A percentile compares a stretch with the other conserved stretches of the same genome.
Evolutionary conservation across 2,797 vertebrate species (phyloP).

Genomic region (Mycteria americana): DNA sequence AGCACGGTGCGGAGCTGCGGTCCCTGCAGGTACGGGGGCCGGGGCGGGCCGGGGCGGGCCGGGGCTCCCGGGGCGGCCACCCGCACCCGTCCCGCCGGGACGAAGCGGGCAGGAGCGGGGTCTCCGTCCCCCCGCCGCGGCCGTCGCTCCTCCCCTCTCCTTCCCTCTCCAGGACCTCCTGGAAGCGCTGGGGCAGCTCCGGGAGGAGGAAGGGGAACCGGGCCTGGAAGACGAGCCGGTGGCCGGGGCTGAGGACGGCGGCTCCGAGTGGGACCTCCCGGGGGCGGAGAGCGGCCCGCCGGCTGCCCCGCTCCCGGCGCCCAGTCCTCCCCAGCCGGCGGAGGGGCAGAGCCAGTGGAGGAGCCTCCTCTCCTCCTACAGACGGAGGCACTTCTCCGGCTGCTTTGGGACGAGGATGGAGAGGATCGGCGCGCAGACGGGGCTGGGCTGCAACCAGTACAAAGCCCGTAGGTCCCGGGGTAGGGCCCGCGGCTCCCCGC

Average conservation of each 20-base stretch:
- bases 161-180: not conserved
- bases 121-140: not conserved
- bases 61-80: too few species aligned
- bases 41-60: not conserved
- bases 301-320: not conserved
- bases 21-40: not conserved
- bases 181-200: not conserved
- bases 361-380: slow-evolving; percentile 60
- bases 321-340: slow-evolving; percentile 37
- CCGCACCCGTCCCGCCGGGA: not conserved
- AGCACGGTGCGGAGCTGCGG: not conserved
- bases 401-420: slow-evolving; percentile 81
- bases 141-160: not conserved
- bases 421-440: slow-evolving; percentile 79
- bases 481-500: not conserved
- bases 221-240: not conserved
- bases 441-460: slow-evolving; percentile 47
- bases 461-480: not conserved
- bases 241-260: not conserved
- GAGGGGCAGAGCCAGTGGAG: not conserved
- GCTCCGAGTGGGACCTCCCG: not conserved
- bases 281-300: slow-evolving; percentile 37
- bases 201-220: not conserved
- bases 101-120: not conserved
- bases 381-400: slow-evolving; percentile 63